phyloP scores from a whole-genome alignment of 2,797 vertebrate genomes.

The Fringilla coelebs region DNA sequence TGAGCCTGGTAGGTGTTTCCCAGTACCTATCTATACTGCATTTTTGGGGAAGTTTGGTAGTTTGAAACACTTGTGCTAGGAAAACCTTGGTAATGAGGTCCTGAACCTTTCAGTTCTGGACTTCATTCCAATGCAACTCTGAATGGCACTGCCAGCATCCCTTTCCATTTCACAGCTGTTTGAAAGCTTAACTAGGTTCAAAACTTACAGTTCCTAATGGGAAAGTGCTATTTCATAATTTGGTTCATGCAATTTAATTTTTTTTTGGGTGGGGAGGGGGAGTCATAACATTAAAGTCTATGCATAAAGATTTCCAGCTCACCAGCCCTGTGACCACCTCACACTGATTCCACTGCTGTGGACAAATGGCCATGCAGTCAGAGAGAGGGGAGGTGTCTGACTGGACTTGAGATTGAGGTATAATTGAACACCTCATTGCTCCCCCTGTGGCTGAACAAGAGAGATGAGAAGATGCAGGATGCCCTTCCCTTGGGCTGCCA shows the following conservation, averaged over 20 bases:
- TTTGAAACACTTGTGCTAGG: not conserved
- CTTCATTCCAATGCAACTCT: not conserved
- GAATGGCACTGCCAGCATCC: not conserved
- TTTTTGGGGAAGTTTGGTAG: not conserved
- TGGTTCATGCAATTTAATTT: not conserved
- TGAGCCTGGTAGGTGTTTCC: not conserved
- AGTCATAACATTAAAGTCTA: not conserved
- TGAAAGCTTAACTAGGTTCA: not conserved
- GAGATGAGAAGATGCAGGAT: not conserved
- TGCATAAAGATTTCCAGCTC: not conserved
- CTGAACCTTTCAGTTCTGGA: not conserved
- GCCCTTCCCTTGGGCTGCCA: not conserved
- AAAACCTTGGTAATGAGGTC: not conserved
- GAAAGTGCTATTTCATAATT: not conserved
- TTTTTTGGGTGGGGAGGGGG: not conserved
- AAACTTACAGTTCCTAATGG: not conserved
- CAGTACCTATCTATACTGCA: not conserved
- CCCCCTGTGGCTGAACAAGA: not conserved
- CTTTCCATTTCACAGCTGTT: not conserved
- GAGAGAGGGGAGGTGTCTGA: not conserved
- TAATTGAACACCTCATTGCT: not conserved
- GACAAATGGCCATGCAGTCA: not conserved
- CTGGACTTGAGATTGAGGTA: not conserved
- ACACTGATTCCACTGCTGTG: rapidly evolving
- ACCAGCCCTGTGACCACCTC: rapidly evolving